Evolutionary conservation across 64 coral and sea anemone genomes (phyloP).

Genomic region (Montipora efflorescens): DNA sequence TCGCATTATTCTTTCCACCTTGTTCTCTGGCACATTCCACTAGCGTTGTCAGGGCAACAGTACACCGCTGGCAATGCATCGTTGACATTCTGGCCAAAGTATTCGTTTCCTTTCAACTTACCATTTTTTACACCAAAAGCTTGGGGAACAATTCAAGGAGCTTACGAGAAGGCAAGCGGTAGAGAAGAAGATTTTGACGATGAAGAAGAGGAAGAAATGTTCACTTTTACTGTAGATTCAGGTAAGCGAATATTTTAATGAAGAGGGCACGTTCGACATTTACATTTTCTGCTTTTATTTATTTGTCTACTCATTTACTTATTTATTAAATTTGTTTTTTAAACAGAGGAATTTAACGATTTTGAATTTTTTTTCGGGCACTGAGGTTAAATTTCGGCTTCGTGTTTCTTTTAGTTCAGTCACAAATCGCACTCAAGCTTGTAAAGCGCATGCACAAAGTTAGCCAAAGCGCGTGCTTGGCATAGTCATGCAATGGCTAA

Average conservation of each 20-base stretch:
- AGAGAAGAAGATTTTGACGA: conserved; percentile 38
- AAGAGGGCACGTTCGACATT: neutral
- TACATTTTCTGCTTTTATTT: too few species aligned
- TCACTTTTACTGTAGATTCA: conserved; percentile 73
- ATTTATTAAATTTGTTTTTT: too few species aligned
- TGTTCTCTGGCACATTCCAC: conserved; percentile 90
- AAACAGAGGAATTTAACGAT: too few species aligned
- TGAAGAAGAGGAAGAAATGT: conserved; percentile 85
- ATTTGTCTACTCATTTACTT: too few species aligned
- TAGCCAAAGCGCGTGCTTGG: too few species aligned
- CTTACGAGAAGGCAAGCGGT: conserved; percentile 1
- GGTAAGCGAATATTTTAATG: conserved; percentile 20
- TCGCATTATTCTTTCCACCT: conserved; percentile 88
- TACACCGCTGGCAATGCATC: conserved; percentile 78
- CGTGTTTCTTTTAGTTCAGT: too few species aligned
- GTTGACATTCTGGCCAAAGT: conserved; percentile 88
- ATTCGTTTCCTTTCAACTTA: conserved; percentile 74
- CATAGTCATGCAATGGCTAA: too few species aligned
- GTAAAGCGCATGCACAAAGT: too few species aligned
- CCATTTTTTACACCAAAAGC: conserved; percentile 90
- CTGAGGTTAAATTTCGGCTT: too few species aligned
- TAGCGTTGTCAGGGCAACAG: conserved; percentile 87
- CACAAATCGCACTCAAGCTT: too few species aligned
- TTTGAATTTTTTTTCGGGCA: too few species aligned
- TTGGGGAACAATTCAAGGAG: conserved; percentile 78